phyloP scores from a whole-genome alignment of 2,113 vertebrate species.

The Pogona vitticeps region DNA sequence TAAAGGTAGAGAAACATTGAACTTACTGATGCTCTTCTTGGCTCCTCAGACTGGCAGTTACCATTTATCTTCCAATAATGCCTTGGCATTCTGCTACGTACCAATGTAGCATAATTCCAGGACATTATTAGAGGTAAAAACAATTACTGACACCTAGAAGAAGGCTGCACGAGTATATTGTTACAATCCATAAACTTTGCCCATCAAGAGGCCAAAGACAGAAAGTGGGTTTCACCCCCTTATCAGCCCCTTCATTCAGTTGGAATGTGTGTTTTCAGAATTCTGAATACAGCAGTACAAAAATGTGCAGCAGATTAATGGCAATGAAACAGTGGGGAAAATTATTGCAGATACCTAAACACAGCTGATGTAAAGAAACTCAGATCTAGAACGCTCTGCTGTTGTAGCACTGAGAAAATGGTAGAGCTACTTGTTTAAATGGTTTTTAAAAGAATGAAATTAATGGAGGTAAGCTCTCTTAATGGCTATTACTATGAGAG shows the following conservation, averaged over 20 bases:
- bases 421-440: no score
- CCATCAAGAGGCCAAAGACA: background rate
- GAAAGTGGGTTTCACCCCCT: no score
- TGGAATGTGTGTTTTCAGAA: background rate
- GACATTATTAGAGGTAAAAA: background rate
- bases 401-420: no score
- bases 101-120: background rate
- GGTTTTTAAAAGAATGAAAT: no score
- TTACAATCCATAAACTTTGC: background rate
- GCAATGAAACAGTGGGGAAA: no score
- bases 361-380: background rate
- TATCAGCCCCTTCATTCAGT: background rate
- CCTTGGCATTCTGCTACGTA: background rate
- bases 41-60: no score
- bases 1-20: background rate
- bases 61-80: background rate
- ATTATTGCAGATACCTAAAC: background rate
- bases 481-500: no score
- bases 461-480: no score
- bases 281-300: background rate
- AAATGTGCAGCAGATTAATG: background rate
- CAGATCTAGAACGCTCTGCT: no score
- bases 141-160: background rate
- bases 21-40: background rate
- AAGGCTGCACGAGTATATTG: background rate